Conservation (phyloP, 2,797 vertebrate species). For the Falco novaeseelandiae region DNA sequence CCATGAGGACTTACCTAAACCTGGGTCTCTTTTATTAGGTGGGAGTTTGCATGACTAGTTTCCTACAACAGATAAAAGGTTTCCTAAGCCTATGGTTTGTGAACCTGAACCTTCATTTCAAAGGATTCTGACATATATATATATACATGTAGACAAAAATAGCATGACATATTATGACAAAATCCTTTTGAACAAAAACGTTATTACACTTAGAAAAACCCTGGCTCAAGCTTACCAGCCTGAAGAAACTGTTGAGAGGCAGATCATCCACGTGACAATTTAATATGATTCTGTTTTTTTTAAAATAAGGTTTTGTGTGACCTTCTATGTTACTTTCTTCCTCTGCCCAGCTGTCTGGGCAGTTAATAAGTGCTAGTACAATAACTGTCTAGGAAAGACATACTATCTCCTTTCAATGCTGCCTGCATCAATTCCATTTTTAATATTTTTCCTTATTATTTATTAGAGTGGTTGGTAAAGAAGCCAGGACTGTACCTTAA, state of each 20-base stretch:
- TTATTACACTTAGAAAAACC: background rate
- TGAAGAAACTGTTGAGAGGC: background rate
- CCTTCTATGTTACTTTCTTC: background rate
- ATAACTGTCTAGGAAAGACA: background rate
- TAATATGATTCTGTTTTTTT: background rate
- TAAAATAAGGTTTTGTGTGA: background rate
- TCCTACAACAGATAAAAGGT: background rate
- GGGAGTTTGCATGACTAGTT: background rate
- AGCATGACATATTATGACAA: background rate
- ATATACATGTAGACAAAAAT: accelerated
- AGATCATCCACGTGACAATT: background rate
- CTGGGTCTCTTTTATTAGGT: background rate
- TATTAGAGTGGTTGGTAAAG: background rate
- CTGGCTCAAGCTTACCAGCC: background rate
- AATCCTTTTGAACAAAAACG: background rate
- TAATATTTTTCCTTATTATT: background rate
- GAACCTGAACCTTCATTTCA: background rate
- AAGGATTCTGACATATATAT: background rate
- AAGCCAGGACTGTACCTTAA: background rate
- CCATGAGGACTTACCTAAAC: background rate
- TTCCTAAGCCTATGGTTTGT: background rate
- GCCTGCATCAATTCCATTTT: background rate
- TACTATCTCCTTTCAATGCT: background rate
- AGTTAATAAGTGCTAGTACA: background rate
- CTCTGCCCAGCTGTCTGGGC: background rate